These are phyloP conservation scores for Harpalus rufipes DNA, from an alignment of 2,888 invertebrate species.

Conservation along the genomic window DNA sequence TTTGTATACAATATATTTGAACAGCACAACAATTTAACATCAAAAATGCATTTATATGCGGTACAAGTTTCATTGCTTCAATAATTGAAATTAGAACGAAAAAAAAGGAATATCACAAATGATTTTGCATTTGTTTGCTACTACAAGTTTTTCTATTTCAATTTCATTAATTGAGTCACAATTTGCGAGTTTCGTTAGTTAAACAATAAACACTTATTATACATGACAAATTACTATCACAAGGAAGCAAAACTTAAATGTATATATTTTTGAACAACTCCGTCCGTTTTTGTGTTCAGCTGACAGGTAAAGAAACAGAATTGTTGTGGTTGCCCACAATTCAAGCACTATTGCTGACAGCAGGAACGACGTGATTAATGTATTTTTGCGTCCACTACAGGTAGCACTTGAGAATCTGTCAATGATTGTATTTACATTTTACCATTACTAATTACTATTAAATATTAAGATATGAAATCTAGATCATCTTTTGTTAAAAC, in stretches of 20 bases:
- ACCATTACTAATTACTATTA: not conserved
- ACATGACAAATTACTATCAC: not conserved
- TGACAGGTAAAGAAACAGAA: constrained; percentile 4
- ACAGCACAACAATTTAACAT: no score
- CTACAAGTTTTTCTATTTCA: no score
- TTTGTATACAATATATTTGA: no score
- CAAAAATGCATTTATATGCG: no score
- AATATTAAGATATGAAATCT: not conserved
- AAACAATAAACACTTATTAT: not conserved
- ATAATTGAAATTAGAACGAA: no score
- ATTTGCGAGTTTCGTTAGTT: not conserved
- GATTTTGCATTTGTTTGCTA: no score
- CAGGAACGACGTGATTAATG: not conserved
- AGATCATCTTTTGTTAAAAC: no score
- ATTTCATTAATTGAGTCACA: constrained; percentile 16
- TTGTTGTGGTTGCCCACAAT: not conserved
- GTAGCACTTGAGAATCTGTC: constrained; percentile 19
- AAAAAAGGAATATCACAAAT: no score
- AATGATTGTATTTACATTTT: not conserved
- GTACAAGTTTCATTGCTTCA: no score
- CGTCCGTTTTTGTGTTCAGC: constrained; percentile 7
- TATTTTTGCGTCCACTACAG: constrained; percentile 1
- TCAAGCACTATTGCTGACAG: constrained; percentile 2
- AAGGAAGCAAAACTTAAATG: not conserved
- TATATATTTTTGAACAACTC: not conserved